Evolutionary conservation across 2,113 vertebrate species (phyloP).

Genomic region (Zosterops japonicus): DNA sequence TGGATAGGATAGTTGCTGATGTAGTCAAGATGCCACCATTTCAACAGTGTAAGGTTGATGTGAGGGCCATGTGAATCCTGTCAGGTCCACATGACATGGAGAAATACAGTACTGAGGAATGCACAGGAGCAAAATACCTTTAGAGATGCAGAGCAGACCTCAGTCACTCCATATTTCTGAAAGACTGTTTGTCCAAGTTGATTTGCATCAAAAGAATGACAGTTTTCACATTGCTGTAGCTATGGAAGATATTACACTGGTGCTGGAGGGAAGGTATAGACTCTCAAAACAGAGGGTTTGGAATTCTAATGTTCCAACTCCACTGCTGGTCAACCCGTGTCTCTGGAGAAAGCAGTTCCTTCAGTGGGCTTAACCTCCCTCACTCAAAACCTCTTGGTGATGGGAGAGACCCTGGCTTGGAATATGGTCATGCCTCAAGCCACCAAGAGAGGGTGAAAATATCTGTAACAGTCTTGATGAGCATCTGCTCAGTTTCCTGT

Average conservation of each 20-base stretch:
- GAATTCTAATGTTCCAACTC: neutral
- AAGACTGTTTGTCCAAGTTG: neutral
- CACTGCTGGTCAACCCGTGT: neutral
- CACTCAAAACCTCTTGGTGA: neutral
- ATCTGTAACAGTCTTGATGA: neutral
- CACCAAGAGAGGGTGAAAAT: neutral
- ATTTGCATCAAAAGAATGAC: neutral
- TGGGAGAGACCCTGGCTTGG: neutral
- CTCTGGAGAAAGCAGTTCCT: neutral
- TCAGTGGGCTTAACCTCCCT: neutral
- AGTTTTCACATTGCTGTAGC: neutral
- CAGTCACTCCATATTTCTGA: neutral
- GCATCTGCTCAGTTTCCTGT: constrained; percentile 33
- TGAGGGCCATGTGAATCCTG: neutral
- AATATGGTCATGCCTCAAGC: neutral
- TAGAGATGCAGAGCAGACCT: neutral
- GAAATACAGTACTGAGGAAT: neutral
- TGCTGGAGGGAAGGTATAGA: neutral
- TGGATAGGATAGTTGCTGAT: neutral
- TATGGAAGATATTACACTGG: neutral
- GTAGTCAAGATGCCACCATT: neutral
- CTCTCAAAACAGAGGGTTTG: neutral
- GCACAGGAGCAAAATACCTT: neutral
- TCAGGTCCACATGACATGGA: neutral
- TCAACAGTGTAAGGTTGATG: neutral